Evolutionary conservation across 92 coral and sea anemone genomes (phyloP).

Genomic region (Epizoanthus illoricatus): DNA sequence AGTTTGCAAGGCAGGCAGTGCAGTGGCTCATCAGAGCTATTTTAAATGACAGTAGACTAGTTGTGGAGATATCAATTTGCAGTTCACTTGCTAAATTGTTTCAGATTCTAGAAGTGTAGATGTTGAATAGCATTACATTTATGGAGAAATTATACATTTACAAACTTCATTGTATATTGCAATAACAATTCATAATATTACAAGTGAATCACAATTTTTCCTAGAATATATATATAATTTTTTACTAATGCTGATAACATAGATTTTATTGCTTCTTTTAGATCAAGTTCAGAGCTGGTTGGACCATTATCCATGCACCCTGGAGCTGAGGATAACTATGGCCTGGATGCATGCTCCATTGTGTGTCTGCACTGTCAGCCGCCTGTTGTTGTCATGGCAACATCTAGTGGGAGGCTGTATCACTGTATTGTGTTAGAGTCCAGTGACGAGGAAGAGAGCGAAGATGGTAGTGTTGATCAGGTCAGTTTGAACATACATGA

Average conservation of each 20-base stretch:
- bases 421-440: slow-evolving; percentile 89
- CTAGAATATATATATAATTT: slow-evolving; percentile 53
- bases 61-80: too few relatives aligned
- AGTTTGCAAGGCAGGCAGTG: too few relatives aligned
- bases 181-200: too few relatives aligned
- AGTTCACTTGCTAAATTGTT: too few relatives aligned
- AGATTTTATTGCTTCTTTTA: slow-evolving; percentile 55
- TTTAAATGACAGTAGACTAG: too few relatives aligned
- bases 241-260: slow-evolving; percentile 51
- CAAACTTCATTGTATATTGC: too few relatives aligned
- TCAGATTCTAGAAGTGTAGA: too few relatives aligned
- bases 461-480: slow-evolving; percentile 45
- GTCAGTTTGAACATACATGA: neutral
- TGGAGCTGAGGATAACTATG: slow-evolving; percentile 96
- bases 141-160: too few relatives aligned
- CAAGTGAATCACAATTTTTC: too few relatives aligned
- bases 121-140: too few relatives aligned
- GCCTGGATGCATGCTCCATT: slow-evolving; percentile 86
- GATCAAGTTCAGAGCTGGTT: slow-evolving; percentile 57
- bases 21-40: too few relatives aligned
- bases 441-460: slow-evolving; percentile 58
- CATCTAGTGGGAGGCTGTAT: slow-evolving; percentile 83
- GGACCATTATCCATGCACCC: slow-evolving; percentile 94
- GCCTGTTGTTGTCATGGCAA: slow-evolving; percentile 90
- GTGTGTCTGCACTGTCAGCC: slow-evolving; percentile 86